A percentile compares a stretch with the other conserved stretches of the same genome.
Evolutionary conservation across 30 jellyfish, hydroid and myxozoan genomes (phyloP).

Genomic region (Aurelia aurita): DNA sequence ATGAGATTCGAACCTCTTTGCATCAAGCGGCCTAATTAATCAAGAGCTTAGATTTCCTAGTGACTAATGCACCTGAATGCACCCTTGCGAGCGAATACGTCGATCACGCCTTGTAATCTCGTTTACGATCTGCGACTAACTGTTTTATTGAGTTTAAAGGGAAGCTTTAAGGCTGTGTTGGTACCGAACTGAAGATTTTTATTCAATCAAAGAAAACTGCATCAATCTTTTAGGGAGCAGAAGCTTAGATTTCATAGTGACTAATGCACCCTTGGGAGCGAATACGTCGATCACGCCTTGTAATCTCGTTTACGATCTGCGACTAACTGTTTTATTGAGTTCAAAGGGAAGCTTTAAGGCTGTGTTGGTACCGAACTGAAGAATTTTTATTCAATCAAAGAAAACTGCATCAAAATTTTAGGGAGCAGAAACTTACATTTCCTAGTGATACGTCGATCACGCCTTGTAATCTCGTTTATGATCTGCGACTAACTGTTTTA

Average conservation of each 20-base stretch:
- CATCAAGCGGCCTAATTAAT: constrained; percentile 46
- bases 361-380: not conserved
- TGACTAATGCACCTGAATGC: constrained; percentile 1
- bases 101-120: constrained; percentile 35
- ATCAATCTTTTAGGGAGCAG: not conserved
- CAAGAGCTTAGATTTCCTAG: constrained; percentile 40
- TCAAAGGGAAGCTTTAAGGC: constrained; percentile 24
- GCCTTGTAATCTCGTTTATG: constrained; percentile 49
- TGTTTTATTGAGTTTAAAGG: constrained; percentile 64
- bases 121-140: constrained; percentile 36
- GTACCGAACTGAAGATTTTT: not conserved
- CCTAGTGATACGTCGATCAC: not conserved
- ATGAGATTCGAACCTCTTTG: constrained; percentile 50
- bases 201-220: no score
- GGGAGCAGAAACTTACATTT: no score
- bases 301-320: constrained; percentile 40
- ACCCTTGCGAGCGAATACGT: not conserved
- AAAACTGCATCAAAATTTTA: not conserved
- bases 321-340: constrained; percentile 65
- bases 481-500: constrained; percentile 52
- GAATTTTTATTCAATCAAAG: no score
- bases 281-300: not conserved
- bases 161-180: not conserved
- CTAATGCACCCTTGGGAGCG: no score
- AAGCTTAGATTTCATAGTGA: no score